Evolutionary conservation across 2,113 vertebrate species (phyloP).

Genomic region (Dendrocopos noguchii): DNA sequence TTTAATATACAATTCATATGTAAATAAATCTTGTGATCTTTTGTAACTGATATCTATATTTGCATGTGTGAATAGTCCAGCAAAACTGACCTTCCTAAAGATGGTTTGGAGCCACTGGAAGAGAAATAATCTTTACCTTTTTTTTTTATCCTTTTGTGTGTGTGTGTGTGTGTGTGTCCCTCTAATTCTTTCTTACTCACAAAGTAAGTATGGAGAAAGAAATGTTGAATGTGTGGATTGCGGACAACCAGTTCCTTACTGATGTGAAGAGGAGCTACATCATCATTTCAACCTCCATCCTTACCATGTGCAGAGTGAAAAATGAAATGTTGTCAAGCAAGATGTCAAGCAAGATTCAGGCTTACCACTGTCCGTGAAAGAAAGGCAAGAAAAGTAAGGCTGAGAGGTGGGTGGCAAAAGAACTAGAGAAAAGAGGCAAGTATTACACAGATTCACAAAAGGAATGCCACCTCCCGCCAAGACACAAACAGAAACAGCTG

Average conservation of each 20-base stretch:
- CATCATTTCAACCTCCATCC: constrained; percentile 16
- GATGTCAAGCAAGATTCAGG: too few species aligned
- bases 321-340: constrained; percentile 46
- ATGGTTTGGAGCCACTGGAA: background rate
- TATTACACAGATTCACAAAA: constrained; percentile 17
- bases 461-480: constrained; percentile 27
- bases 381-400: constrained; percentile 39
- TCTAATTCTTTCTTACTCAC: background rate
- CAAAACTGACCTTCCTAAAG: background rate
- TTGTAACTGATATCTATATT: background rate
- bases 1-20: background rate
- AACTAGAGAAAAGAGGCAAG: constrained; percentile 10
- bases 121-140: background rate
- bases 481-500: background rate
- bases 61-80: background rate
- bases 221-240: constrained; percentile 26
- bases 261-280: constrained; percentile 5
- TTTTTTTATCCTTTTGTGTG: too few species aligned
- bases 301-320: constrained; percentile 13
- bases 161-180: background rate
- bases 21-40: background rate
- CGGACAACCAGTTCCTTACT: constrained; percentile 18
- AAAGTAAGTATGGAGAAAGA: constrained; percentile 26
- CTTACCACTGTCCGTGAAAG: constrained; percentile 41
- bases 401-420: background rate